A percentile compares a stretch with the other conserved stretches of the same genome.
These are phyloP conservation scores for Thalassophryne amazonica DNA, from an alignment of 2,797 vertebrate species.

Conservation along the genomic window DNA sequence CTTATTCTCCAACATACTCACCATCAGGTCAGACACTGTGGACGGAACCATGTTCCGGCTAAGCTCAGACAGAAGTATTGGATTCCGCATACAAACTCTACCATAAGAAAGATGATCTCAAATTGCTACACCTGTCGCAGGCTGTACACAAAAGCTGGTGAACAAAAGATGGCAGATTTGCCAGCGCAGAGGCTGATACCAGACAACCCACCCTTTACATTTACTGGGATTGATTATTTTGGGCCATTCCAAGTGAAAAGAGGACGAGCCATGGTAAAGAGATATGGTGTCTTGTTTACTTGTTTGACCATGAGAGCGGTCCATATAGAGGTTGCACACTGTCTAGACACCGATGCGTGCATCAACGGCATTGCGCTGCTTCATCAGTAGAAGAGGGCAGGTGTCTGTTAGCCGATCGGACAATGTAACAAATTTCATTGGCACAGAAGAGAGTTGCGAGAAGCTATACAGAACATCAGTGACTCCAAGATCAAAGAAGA, in stretches of 20 bases:
- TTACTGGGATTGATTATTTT: background rate
- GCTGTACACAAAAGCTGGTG: background rate
- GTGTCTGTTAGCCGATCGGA: background rate
- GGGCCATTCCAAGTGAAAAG: background rate
- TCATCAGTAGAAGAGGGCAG: background rate
- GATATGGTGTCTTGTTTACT: background rate
- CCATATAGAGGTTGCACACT: background rate
- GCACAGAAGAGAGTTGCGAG: background rate
- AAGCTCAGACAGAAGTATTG: background rate
- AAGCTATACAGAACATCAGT: no score
- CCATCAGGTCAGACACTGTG: background rate
- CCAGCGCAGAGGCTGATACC: background rate
- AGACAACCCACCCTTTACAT: background rate
- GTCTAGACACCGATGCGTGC: background rate
- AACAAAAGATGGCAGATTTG: background rate
- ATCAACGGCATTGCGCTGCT: background rate
- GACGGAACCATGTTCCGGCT: constrained; percentile 1
- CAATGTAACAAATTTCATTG: background rate
- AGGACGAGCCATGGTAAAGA: background rate
- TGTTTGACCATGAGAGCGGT: background rate
- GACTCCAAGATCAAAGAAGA: no score
- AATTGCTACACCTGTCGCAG: no score
- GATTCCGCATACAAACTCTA: background rate
- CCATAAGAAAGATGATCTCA: background rate
- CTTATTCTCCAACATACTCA: constrained; percentile 4